A percentile compares a stretch with the other conserved stretches of the same genome.
Conservation (phyloP, 2,888 invertebrate species). For the Epirrhoe tristata region DNA sequence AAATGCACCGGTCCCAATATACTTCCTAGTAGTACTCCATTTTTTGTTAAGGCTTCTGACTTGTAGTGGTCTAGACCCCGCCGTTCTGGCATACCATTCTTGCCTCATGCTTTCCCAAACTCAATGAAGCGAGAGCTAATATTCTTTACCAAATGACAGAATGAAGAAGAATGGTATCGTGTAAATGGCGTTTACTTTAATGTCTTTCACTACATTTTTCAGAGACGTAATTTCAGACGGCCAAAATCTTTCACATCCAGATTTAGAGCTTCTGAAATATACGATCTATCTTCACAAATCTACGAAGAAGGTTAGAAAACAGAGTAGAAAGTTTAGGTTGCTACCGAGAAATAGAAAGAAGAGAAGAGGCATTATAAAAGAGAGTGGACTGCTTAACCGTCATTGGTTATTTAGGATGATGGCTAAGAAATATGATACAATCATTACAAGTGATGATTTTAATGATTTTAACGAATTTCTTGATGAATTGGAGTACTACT, state of each 20-base stretch:
- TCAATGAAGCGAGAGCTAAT: no score
- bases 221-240: constrained; percentile 46
- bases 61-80: no score
- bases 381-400: constrained; percentile 41
- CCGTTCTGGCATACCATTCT: no score
- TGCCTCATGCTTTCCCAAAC: no score
- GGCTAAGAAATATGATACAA: constrained; percentile 25
- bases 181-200: no score
- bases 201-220: no score
- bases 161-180: no score
- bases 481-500: constrained; percentile 45
- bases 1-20: no score
- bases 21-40: no score
- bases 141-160: no score
- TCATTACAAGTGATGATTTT: constrained; percentile 29
- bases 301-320: constrained; percentile 32
- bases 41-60: no score
- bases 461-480: constrained; percentile 50
- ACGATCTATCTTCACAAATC: constrained; percentile 51
- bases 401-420: constrained; percentile 44
- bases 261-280: constrained; percentile 64
- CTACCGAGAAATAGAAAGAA: constrained; percentile 47
- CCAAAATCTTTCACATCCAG: constrained; percentile 52
- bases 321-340: background rate
- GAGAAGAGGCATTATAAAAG: constrained; percentile 28